A percentile compares a stretch with the other conserved stretches of the same genome.
phyloP scores from a whole-genome alignment of 2,797 vertebrate genomes.

The Dicrostonyx torquatus region DNA sequence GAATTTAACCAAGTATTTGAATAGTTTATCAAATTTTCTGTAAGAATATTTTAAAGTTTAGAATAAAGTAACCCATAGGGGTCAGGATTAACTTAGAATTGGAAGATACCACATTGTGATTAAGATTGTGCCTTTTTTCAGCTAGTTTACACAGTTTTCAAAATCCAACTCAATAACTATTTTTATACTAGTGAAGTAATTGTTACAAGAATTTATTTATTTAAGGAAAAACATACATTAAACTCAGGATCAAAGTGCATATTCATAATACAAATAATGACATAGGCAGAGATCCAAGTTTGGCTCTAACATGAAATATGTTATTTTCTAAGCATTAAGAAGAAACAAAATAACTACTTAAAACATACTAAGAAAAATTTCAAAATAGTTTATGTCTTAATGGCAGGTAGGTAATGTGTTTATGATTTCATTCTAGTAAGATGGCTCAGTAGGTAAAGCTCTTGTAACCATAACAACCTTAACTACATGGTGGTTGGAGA shows the following conservation, averaged over 20 bases:
- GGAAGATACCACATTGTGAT: not conserved
- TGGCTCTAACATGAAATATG: conserved; percentile 3
- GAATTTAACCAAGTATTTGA: conserved; percentile 27
- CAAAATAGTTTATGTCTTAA: conserved; percentile 17
- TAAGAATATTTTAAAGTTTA: conserved; percentile 34
- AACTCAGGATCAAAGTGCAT: not conserved
- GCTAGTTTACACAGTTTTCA: conserved; percentile 7
- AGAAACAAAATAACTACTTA: not conserved
- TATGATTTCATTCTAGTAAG: not conserved
- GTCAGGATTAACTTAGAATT: conserved; percentile 84
- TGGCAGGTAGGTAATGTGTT: conserved; percentile 11
- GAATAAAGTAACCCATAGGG: conserved; percentile 79
- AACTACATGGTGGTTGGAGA: not conserved
- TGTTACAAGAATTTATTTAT: conserved; percentile 63
- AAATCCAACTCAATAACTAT: not conserved
- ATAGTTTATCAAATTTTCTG: not conserved
- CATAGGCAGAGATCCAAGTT: conserved; percentile 60
- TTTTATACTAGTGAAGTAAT: conserved; percentile 22
- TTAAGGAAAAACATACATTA: conserved; percentile 42
- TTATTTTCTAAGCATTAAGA: conserved; percentile 30
- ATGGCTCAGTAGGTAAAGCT: not conserved
- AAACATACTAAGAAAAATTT: conserved; percentile 39
- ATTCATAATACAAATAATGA: conserved; percentile 3
- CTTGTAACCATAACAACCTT: not conserved
- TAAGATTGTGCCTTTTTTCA: not conserved